phyloP scores from a whole-genome alignment of 2,888 invertebrate species.

The Drosophila atripex region DNA sequence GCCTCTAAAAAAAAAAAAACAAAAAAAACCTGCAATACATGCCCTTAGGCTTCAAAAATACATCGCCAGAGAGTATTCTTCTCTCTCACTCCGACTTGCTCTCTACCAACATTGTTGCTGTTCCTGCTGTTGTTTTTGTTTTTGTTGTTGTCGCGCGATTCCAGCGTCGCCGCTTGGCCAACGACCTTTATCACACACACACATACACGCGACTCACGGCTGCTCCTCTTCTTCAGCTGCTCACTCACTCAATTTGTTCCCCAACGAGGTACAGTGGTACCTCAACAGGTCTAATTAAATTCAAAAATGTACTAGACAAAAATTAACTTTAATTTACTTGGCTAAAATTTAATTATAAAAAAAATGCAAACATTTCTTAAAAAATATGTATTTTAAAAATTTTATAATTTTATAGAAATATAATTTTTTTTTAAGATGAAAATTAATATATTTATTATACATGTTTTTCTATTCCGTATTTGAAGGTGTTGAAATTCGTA shows the following conservation, averaged over 20 bases:
- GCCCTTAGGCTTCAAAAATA: conserved; percentile 75
- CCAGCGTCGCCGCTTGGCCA: conserved; percentile 73
- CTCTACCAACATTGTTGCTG: conserved; percentile 57
- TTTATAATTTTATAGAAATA: no score
- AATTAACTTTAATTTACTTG: no score
- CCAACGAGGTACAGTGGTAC: conserved; percentile 35
- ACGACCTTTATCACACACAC: conserved; percentile 73
- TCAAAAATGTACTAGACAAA: no score
- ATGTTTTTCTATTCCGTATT: no score
- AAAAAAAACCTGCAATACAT: conserved; percentile 72
- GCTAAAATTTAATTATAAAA: no score
- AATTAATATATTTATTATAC: no score
- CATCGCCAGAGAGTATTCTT: conserved; percentile 48
- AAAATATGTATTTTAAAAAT: no score
- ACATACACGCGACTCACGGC: conserved; percentile 16
- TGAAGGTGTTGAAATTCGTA: no score
- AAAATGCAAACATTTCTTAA: no score
- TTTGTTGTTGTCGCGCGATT: conserved; percentile 66
- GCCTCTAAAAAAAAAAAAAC: conserved; percentile 12
- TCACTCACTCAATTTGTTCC: conserved; percentile 39
- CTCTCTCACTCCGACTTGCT: conserved; percentile 29
- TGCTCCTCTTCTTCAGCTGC: conserved; percentile 54
- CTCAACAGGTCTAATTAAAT: no score
- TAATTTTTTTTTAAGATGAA: no score
- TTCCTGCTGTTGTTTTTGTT: conserved; percentile 46